Evolutionary conservation across 2,888 invertebrate species (phyloP).

Genomic region (Drosophila meridionalis): DNA sequence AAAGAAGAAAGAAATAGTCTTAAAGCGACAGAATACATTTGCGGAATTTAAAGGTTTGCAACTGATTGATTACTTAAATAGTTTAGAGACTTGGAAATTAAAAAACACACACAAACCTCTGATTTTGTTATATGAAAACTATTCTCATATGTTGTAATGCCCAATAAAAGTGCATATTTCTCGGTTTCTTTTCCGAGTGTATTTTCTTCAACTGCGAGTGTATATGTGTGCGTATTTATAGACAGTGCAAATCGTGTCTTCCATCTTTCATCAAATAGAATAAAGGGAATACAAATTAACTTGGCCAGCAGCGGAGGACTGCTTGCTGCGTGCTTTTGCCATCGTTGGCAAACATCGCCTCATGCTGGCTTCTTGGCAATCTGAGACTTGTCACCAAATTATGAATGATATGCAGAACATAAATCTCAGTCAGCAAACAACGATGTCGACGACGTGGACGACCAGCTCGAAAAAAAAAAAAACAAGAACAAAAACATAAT

Average conservation of each 20-base stretch:
- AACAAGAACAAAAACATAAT: slow-evolving; percentile 14
- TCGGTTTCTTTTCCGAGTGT: not conserved
- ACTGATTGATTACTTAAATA: not conserved
- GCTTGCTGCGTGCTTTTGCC: slow-evolving; percentile 12
- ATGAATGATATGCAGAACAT: slow-evolving; percentile 78
- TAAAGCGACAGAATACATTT: not conserved
- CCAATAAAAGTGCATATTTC: not conserved
- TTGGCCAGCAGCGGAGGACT: slow-evolving; percentile 59
- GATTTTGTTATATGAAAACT: not conserved
- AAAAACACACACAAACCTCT: too few relatives aligned
- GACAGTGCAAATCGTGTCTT: slow-evolving; percentile 42
- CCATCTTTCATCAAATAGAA: slow-evolving; percentile 59
- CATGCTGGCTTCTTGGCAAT: slow-evolving; percentile 52
- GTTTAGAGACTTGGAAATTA: too few relatives aligned
- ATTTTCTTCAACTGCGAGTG: not conserved
- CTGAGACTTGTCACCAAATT: slow-evolving; percentile 79
- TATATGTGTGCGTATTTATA: slow-evolving; percentile 17
- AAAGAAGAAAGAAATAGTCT: not conserved
- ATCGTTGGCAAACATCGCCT: slow-evolving; percentile 38
- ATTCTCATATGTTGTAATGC: not conserved
- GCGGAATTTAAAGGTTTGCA: not conserved
- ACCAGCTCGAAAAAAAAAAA: slow-evolving; percentile 4
- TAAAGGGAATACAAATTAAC: slow-evolving; percentile 77
- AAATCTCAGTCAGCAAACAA: slow-evolving; percentile 76
- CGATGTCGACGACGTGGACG: slow-evolving; percentile 47